Evolutionary conservation across 1,140 invertebrate species (phyloP).

Genomic region (Prorops nasuta): DNA sequence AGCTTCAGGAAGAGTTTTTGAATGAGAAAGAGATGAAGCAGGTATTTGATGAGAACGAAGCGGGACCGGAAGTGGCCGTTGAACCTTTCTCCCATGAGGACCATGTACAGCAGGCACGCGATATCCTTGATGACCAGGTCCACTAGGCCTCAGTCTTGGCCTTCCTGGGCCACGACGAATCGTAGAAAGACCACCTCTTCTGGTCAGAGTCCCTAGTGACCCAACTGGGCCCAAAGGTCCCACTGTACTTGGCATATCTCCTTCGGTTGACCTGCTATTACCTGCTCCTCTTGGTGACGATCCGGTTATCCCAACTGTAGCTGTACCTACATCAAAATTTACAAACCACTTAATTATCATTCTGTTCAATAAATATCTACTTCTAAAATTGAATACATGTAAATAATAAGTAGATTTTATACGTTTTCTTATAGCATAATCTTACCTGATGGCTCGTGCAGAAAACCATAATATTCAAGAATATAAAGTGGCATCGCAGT

Average conservation of each 20-base stretch:
- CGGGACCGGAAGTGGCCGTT: slow-evolving; percentile 50
- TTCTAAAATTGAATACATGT: no score
- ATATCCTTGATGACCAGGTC: slow-evolving; percentile 62
- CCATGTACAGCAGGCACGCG: slow-evolving; percentile 55
- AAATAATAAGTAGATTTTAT: no score
- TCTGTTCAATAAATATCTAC: no score
- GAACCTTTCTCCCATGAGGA: slow-evolving; percentile 40
- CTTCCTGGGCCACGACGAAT: slow-evolving; percentile 71
- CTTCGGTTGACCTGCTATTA: slow-evolving; percentile 31
- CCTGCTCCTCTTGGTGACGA: slow-evolving; percentile 38
- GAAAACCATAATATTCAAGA: slow-evolving; percentile 18
- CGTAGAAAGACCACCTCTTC: slow-evolving; percentile 33
- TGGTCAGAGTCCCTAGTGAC: slow-evolving; percentile 16
- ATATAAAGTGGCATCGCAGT: slow-evolving; percentile 9
- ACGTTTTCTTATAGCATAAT: no score
- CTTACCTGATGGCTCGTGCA: no score
- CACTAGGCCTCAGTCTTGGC: slow-evolving; percentile 67
- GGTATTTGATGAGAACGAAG: slow-evolving; percentile 40
- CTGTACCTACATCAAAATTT: no score
- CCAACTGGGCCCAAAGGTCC: slow-evolving; percentile 35
- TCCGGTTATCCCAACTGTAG: slow-evolving; percentile 35
- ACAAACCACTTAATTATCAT: no score
- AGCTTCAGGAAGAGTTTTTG: no score
- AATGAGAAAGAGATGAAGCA: no score
- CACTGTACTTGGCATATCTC: slow-evolving; percentile 42